These are phyloP conservation scores for Lumbricus terrestris DNA, from an alignment of 2,888 invertebrate genomes.

Conservation along the genomic window DNA sequence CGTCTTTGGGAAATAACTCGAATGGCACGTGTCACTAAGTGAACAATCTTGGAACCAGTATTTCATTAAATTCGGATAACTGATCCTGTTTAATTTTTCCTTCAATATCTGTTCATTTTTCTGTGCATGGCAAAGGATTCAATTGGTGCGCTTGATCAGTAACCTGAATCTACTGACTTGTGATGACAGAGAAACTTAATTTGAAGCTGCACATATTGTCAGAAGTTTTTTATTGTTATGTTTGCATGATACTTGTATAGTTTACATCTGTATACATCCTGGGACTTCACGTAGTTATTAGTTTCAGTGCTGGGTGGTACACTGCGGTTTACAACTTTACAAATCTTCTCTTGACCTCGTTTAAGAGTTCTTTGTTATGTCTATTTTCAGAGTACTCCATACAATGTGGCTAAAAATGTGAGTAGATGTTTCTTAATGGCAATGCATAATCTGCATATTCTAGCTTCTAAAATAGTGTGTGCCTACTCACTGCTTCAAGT, in stretches of 20 bases:
- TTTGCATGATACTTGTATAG: too few species aligned
- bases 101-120: background rate
- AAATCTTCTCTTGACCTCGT: background rate
- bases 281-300: background rate
- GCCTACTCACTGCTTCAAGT: too few species aligned
- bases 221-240: background rate
- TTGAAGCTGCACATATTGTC: background rate
- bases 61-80: too few species aligned
- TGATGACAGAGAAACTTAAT: background rate
- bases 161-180: background rate
- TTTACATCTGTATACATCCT: background rate
- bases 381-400: conserved; percentile 26
- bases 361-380: background rate
- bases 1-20: too few species aligned
- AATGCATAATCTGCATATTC: background rate
- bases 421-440: conserved; percentile 9
- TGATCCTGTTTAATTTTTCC: background rate
- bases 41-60: too few species aligned
- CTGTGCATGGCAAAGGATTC: background rate
- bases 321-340: background rate
- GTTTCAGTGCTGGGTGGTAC: too few species aligned
- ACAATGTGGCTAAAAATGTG: conserved; percentile 31
- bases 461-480: background rate
- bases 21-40: too few species aligned
- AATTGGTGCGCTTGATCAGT: background rate